phyloP scores from a whole-genome alignment of 2,888 invertebrate genomes.

The Melikaiella ostensackeni region DNA sequence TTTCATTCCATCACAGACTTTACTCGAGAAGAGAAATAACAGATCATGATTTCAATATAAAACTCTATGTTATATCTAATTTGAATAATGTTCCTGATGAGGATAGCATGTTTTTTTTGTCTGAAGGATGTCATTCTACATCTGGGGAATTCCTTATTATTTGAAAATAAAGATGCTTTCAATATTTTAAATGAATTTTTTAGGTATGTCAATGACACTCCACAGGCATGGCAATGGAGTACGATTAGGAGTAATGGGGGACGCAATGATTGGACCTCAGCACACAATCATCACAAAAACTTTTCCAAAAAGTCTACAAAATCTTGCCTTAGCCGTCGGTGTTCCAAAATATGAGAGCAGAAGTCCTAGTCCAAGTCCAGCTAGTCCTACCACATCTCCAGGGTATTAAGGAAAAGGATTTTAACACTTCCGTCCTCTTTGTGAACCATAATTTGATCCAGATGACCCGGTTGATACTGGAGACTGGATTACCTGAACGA shows the following conservation, averaged over 20 bases:
- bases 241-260: slow-evolving; percentile 85
- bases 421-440: slow-evolving; percentile 15
- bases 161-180: slow-evolving; percentile 14
- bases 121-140: too few relatives aligned
- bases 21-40: too few relatives aligned
- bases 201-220: slow-evolving; percentile 86
- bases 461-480: neutral
- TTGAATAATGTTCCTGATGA: too few relatives aligned
- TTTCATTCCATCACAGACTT: too few relatives aligned
- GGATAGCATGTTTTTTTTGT: too few relatives aligned
- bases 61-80: too few relatives aligned
- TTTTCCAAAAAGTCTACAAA: slow-evolving; percentile 68
- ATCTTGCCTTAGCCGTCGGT: slow-evolving; percentile 68
- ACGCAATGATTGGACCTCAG: slow-evolving; percentile 83
- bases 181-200: slow-evolving; percentile 56
- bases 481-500: neutral
- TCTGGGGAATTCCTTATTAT: too few relatives aligned
- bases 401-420: slow-evolving; percentile 50
- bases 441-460: neutral
- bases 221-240: slow-evolving; percentile 84
- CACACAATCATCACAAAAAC: slow-evolving; percentile 77
- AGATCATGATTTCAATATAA: too few relatives aligned
- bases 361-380: slow-evolving; percentile 65
- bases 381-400: slow-evolving; percentile 65
- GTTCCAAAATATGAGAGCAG: slow-evolving; percentile 62